These are phyloP conservation scores for Phainopepla nitens DNA, from an alignment of 2,113 vertebrate species.

Conservation along the genomic window DNA sequence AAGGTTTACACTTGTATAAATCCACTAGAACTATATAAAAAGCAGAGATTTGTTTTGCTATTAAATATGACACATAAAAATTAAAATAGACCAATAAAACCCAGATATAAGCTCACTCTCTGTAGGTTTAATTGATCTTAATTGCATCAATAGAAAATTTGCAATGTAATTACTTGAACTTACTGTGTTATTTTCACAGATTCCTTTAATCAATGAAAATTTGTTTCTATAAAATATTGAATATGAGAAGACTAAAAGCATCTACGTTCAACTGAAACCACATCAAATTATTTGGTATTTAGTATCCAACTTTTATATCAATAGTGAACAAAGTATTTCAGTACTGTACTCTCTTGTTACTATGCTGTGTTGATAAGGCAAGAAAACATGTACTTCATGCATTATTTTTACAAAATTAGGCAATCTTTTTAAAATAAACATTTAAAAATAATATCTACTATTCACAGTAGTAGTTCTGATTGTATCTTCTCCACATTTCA, in stretches of 20 bases:
- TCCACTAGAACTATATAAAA: not conserved
- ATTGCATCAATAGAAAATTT: not conserved
- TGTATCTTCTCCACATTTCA: not conserved
- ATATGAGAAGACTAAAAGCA: not conserved
- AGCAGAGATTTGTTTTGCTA: not conserved
- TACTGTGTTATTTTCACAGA: not conserved
- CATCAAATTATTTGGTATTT: not conserved
- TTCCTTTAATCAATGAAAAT: not conserved
- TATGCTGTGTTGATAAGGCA: not conserved
- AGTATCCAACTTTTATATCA: not conserved
- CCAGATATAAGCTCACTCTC: rapidly evolving
- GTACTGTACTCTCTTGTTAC: not conserved
- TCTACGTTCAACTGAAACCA: not conserved
- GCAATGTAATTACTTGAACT: not conserved
- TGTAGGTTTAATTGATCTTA: not conserved
- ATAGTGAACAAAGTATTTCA: not conserved
- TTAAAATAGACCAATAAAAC: not conserved
- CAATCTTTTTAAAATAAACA: not conserved
- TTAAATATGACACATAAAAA: not conserved
- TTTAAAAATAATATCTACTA: not conserved
- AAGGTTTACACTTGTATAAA: not conserved
- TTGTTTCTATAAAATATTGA: not conserved
- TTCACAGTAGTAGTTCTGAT: not conserved
- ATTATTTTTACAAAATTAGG: not conserved
- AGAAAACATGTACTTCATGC: not conserved